Base-by-base conservation (phyloP, 2,113 vertebrate species). In the Orthonyx spaldingii region DNA sequence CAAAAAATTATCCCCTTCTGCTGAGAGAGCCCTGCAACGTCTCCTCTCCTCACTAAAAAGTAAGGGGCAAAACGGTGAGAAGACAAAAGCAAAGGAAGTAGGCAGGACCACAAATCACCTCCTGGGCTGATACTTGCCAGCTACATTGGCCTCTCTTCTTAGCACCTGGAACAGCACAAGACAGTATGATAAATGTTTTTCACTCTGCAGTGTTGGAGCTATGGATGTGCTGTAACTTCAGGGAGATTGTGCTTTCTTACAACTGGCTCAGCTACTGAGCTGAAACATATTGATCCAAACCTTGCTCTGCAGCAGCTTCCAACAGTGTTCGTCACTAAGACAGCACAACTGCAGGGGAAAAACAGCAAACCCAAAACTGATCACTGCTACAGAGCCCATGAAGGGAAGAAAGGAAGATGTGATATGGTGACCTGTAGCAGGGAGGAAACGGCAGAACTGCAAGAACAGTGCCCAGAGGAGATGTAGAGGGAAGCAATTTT, bases 151-250 rank as follows among this genome's bases (percentile, higher is more conserved):
- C 63, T 83, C 85, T 90, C 55, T 88, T 80, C 87, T 83, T 41
- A 96, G 91, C 83, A 96, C 90, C 85, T 96, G 93, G 82, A 93
- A 88, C 63, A 94, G 84, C 39, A 96, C 64, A 84, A 75, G 85
- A 56, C 94, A 94, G 59, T 44, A 35, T 94, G 79, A 97, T 95
- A 87, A 76, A 93, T 94, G 76, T 35, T 91, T 72, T 77, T 52
- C 50, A 39, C 82, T 87, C 42, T 59, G 7, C 66, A 63, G 82
- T 50, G 52, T 9, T 86, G 87, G 68, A 94, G 81, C 77, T 55
- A 10, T 52, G 64, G 82, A 30, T 74, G 65, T 4, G 6, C 82
- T 91, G 70, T 76, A 92, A 81, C 87, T 95, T 93, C 63, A 77
- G 87, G 91, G 55, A 88, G 92, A 86, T 66, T 0, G 3, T 86